Evolutionary conservation across 2,888 invertebrate species (phyloP).

Genomic region (Syritta pipiens): DNA sequence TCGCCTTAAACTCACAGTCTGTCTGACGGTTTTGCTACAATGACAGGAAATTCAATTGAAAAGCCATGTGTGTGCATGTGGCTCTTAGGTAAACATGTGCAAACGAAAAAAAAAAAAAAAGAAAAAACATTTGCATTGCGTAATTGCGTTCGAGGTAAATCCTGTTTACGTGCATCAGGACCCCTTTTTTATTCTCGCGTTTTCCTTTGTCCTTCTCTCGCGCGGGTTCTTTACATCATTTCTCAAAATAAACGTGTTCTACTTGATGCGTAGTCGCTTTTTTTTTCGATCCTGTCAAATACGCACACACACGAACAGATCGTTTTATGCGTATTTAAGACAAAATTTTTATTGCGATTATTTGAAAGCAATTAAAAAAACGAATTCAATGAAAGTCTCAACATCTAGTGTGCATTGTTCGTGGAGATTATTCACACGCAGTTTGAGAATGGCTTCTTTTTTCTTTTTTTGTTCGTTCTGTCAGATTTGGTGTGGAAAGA

Average conservation of each 20-base stretch:
- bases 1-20: constrained; percentile 15
- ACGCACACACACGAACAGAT: background rate
- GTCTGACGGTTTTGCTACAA: background rate
- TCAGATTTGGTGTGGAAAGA: too few species aligned
- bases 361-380: constrained; percentile 35
- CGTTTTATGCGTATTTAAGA: constrained; percentile 10
- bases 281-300: background rate
- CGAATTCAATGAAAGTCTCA: constrained; percentile 34
- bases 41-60: constrained; percentile 21
- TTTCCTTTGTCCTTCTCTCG: constrained; percentile 22
- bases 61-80: constrained; percentile 1
- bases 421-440: constrained; percentile 48
- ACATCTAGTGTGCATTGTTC: constrained; percentile 38
- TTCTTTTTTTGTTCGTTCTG: too few species aligned
- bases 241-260: constrained; percentile 49
- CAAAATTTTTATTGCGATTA: constrained; percentile 35
- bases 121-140: constrained; percentile 43
- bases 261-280: constrained; percentile 33
- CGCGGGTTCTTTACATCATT: background rate
- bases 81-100: constrained; percentile 17
- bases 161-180: constrained; percentile 58
- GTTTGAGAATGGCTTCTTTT: too few species aligned
- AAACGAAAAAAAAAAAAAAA: too few species aligned
- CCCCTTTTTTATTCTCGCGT: constrained; percentile 33
- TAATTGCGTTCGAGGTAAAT: constrained; percentile 42